These are phyloP conservation scores for Episyrphus balteatus DNA, from an alignment of 1,140 invertebrate genomes.

Conservation along the genomic window DNA sequence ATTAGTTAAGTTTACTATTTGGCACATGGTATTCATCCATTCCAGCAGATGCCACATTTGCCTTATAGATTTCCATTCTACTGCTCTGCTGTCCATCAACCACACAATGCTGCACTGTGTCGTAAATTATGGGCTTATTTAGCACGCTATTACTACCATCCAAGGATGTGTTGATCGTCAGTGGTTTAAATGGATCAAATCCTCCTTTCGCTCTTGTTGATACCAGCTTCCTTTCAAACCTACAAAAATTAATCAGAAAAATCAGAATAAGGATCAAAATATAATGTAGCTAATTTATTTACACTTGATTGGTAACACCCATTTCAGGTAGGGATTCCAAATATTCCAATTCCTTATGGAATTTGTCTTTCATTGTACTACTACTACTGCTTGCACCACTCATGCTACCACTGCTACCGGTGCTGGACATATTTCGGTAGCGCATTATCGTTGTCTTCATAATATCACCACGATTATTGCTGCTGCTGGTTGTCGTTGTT, in stretches of 20 bases:
- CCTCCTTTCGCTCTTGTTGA: constrained; percentile 33
- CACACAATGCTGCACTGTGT: constrained; percentile 30
- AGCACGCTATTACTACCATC: constrained; percentile 12
- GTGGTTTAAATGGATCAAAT: constrained; percentile 33
- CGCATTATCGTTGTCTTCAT: too few relatives aligned
- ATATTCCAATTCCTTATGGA: constrained; percentile 29
- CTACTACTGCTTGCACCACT: constrained; percentile 9
- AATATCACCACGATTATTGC: too few relatives aligned
- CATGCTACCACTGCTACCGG: background rate
- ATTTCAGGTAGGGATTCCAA: constrained; percentile 31
- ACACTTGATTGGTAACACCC: constrained; percentile 35
- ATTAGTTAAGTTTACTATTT: constrained; percentile 11
- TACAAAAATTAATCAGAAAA: constrained; percentile 2
- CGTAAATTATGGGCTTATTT: constrained; percentile 31
- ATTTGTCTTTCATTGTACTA: constrained; percentile 18
- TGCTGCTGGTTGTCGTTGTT: background rate
- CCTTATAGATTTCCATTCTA: constrained; percentile 32
- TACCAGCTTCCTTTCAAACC: constrained; percentile 31
- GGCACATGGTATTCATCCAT: constrained; percentile 16
- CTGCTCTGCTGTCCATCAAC: constrained; percentile 20
- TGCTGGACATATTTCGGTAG: too few relatives aligned
- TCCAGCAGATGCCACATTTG: constrained; percentile 23
- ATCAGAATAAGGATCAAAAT: background rate
- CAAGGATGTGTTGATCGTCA: constrained; percentile 29
- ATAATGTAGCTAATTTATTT: constrained; percentile 7